Conservation (phyloP, 2,797 vertebrate genomes). For the Leptodactylus fallax region DNA sequence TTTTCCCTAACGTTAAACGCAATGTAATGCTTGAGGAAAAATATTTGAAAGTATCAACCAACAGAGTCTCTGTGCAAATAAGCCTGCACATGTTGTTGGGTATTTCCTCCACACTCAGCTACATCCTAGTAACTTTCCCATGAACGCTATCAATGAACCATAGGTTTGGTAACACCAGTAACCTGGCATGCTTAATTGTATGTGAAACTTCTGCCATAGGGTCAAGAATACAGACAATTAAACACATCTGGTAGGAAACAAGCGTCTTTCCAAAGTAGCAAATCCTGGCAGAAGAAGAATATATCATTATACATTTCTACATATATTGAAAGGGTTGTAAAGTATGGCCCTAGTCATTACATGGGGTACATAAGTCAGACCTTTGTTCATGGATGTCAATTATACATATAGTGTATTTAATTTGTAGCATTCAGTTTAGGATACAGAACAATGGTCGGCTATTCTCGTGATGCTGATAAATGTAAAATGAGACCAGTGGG, state of each 20-base stretch:
- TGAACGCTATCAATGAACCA: slow-evolving; percentile 47
- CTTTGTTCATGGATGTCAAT: background rate
- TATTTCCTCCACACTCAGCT: background rate
- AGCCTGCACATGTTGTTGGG: background rate
- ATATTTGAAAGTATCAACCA: background rate
- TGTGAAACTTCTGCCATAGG: slow-evolving; percentile 28
- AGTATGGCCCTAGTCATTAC: background rate
- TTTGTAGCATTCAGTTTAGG: background rate
- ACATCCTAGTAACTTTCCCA: slow-evolving; percentile 32
- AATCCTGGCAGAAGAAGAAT: background rate
- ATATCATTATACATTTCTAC: background rate
- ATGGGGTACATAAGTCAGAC: background rate
- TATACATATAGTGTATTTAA: background rate
- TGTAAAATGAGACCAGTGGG: background rate
- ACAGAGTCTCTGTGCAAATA: background rate
- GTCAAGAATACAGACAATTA: slow-evolving; percentile 37
- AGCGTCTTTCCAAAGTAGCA: background rate
- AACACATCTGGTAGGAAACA: slow-evolving; percentile 46
- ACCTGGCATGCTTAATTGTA: slow-evolving; percentile 39
- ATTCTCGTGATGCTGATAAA: background rate
- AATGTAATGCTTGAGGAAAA: no score
- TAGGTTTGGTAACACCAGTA: slow-evolving; percentile 17
- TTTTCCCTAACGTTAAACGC: no score
- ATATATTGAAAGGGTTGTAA: background rate
- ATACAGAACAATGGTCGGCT: background rate